Percentiles rank a stretch among this genome's conserved stretches.
Evolutionary conservation across 92 coral and sea anemone genomes (phyloP).

Genomic region (Paramuricea clavata): DNA sequence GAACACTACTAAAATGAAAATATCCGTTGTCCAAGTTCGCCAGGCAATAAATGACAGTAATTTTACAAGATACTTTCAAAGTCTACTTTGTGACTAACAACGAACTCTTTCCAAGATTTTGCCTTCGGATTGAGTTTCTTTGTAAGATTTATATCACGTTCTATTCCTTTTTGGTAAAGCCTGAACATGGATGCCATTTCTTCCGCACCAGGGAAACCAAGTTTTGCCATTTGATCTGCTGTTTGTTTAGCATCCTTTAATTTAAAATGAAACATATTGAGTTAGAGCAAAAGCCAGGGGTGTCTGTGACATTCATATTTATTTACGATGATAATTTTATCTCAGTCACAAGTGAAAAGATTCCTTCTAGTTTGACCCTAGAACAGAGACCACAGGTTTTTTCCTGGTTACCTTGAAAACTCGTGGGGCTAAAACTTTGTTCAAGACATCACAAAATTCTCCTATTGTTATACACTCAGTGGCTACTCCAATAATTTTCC

Average conservation of each 20-base stretch:
- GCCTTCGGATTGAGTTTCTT: conserved; percentile 61
- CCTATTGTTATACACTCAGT: conserved; percentile 66
- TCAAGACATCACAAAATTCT: conserved; percentile 7
- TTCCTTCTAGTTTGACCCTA: too few relatives aligned
- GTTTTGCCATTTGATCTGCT: conserved; percentile 48
- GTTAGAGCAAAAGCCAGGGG: too few relatives aligned
- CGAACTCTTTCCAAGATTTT: conserved; percentile 68
- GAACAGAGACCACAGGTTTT: too few relatives aligned
- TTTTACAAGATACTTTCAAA: conserved; percentile 38
- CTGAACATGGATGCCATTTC: conserved; percentile 78
- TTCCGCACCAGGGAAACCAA: conserved; percentile 69
- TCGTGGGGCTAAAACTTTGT: conserved; percentile 57
- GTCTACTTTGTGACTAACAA: conserved; percentile 52
- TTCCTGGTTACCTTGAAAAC: conserved; percentile 69
- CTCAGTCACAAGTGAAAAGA: not conserved
- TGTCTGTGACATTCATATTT: too few relatives aligned
- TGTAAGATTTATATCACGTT: conserved; percentile 54
- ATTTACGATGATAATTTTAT: too few relatives aligned
- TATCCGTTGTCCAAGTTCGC: too few relatives aligned
- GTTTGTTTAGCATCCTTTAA: conserved; percentile 66
- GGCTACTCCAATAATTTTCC: conserved; percentile 66
- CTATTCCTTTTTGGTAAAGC: conserved; percentile 70
- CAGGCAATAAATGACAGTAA: too few relatives aligned
- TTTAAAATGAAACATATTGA: too few relatives aligned
- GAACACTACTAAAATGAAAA: too few relatives aligned